These are phyloP conservation scores for Colius striatus DNA, from an alignment of 2,113 vertebrate species.

Conservation along the genomic window DNA sequence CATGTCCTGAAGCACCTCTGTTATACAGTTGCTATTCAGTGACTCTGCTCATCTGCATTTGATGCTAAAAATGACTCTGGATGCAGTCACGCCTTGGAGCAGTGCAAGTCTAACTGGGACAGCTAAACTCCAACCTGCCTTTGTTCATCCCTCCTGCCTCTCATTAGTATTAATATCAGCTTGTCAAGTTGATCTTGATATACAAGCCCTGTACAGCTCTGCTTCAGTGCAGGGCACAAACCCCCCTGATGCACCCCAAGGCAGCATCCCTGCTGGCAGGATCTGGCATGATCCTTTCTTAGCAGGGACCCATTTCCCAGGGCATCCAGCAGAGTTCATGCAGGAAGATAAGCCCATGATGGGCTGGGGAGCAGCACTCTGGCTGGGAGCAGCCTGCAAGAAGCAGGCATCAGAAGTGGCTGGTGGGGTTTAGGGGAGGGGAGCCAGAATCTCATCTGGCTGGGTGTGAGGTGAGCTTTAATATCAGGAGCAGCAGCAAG, in stretches of 20 bases:
- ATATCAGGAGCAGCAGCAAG: not conserved
- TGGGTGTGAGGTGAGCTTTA: not conserved
- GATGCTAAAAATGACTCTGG: slow-evolving; percentile 31
- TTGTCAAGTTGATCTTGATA: not conserved
- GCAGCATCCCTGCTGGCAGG: not conserved
- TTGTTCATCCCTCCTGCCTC: slow-evolving; percentile 28
- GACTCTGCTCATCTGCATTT: not conserved
- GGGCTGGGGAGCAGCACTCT: not conserved
- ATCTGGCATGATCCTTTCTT: not conserved
- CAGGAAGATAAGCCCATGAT: not conserved
- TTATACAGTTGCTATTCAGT: not conserved
- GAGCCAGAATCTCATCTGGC: not conserved
- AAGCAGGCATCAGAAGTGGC: not conserved
- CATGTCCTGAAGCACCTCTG: not conserved
- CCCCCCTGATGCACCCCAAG: fast-evolving
- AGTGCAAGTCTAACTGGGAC: slow-evolving; percentile 43
- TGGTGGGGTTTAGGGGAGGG: not conserved
- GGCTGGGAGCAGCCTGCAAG: not conserved
- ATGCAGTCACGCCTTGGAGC: slow-evolving; percentile 3
- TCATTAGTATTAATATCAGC: slow-evolving; percentile 22
- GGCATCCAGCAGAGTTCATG: not conserved
- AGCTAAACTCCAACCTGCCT: slow-evolving; percentile 31
- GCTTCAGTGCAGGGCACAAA: not conserved
- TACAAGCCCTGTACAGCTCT: not conserved
- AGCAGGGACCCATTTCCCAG: not conserved